Evolutionary conservation across 2,797 vertebrate genomes (phyloP).

Genomic region (Phalanger gymnotis): DNA sequence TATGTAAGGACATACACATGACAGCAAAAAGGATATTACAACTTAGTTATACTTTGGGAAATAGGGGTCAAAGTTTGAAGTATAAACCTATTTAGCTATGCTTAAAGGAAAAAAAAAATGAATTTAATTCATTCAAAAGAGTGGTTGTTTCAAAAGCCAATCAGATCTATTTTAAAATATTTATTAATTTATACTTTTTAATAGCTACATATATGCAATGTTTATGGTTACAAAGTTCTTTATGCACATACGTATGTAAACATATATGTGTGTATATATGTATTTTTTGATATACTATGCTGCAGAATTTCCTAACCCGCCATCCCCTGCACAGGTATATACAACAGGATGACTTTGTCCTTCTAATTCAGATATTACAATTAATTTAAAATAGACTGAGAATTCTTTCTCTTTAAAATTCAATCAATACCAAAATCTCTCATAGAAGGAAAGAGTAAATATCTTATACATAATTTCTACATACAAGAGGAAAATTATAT

Average conservation of each 20-base stretch:
- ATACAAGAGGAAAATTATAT: slow-evolving; percentile 35
- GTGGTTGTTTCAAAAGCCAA: not conserved
- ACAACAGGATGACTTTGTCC: not conserved
- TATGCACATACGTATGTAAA: not conserved
- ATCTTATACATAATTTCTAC: slow-evolving; percentile 19
- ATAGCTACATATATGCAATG: not conserved
- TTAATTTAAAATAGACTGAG: slow-evolving; percentile 46
- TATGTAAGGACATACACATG: not conserved
- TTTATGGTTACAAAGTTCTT: not conserved
- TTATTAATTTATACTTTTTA: not conserved
- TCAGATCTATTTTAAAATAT: not conserved
- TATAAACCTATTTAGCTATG: not conserved
- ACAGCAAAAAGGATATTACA: not conserved
- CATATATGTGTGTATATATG: not conserved
- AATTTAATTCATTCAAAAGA: not conserved
- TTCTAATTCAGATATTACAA: not conserved
- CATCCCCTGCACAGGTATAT: too few species aligned
- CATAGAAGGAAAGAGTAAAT: slow-evolving; percentile 21
- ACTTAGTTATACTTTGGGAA: not conserved
- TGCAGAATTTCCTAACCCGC: not conserved
- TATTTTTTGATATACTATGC: not conserved
- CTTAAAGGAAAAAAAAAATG: not conserved
- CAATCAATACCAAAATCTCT: slow-evolving; percentile 4
- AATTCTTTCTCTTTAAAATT: slow-evolving; percentile 30
- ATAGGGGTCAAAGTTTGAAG: not conserved